Evolutionary conservation across 2,113 vertebrate genomes (phyloP).

Genomic region (Opisthocomus hoazin): DNA sequence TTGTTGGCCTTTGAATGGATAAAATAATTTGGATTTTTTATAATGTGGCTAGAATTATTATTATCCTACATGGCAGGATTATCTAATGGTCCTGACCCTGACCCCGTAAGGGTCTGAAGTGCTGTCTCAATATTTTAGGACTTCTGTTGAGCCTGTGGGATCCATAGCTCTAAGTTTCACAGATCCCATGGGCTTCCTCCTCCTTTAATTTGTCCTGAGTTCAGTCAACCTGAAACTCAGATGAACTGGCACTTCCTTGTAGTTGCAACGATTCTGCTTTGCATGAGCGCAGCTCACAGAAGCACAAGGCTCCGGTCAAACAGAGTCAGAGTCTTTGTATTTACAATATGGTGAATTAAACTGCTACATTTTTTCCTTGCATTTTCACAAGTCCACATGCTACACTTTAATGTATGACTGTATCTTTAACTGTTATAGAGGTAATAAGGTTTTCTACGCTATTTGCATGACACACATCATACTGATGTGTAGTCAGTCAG

Average conservation of each 20-base stretch:
- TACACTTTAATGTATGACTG: not conserved
- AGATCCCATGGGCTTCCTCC: not conserved
- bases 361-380: not conserved
- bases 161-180: not conserved
- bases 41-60: not conserved
- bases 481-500: constrained; percentile 2
- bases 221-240: not conserved
- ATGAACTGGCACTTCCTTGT: not conserved
- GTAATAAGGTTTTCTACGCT: constrained; percentile 3
- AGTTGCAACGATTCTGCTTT: not conserved
- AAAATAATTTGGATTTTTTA: not conserved
- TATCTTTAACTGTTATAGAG: not conserved
- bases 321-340: constrained; percentile 24
- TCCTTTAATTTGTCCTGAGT: not conserved
- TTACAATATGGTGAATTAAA: constrained; percentile 2
- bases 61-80: not conserved
- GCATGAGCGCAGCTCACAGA: accelerated
- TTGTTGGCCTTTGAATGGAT: not conserved
- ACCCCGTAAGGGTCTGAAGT: not conserved
- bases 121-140: not conserved
- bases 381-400: constrained; percentile 18
- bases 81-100: not conserved
- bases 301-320: not conserved
- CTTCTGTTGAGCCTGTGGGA: not conserved
- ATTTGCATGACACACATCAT: not conserved